Percentiles rank a stretch among this genome's conserved stretches.
phyloP scores from a whole-genome alignment of 2,797 vertebrate genomes.

The Falco biarmicus region DNA sequence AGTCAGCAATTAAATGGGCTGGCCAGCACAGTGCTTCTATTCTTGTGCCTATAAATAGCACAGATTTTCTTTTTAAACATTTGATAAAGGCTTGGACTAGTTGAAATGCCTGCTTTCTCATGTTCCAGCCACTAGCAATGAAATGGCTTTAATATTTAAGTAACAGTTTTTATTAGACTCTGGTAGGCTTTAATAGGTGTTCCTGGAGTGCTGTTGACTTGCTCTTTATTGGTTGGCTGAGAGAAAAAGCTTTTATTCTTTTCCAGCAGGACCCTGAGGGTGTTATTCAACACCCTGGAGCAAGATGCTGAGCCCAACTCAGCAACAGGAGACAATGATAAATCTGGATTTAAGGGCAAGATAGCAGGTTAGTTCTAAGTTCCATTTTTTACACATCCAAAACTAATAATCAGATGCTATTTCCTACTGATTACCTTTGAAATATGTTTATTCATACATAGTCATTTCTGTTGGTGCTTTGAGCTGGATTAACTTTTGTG shows the following conservation, averaged over 20 bases:
- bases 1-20: conserved; percentile 12
- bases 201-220: conserved; percentile 41
- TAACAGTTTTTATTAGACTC: conserved; percentile 58
- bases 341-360: neutral
- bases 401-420: neutral
- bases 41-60: conserved; percentile 18
- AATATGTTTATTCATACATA: neutral
- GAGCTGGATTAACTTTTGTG: neutral
- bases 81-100: conserved; percentile 4
- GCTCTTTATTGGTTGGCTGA: conserved; percentile 27
- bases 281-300: conserved; percentile 25
- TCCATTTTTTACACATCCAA: neutral
- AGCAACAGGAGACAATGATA: neutral
- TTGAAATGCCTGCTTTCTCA: conserved; percentile 20
- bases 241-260: conserved; percentile 47
- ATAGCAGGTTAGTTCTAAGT: neutral
- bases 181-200: conserved; percentile 56
- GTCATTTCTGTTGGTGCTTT: neutral
- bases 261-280: conserved; percentile 36
- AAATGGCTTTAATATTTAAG: conserved; percentile 57
- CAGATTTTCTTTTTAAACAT: conserved; percentile 1
- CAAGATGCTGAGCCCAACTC: conserved; percentile 1
- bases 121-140: conserved; percentile 23
- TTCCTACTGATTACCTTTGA: neutral
- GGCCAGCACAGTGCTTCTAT: neutral